phyloP scores from a whole-genome alignment of 1,140 invertebrate species.

The Drosophila pandora region DNA sequence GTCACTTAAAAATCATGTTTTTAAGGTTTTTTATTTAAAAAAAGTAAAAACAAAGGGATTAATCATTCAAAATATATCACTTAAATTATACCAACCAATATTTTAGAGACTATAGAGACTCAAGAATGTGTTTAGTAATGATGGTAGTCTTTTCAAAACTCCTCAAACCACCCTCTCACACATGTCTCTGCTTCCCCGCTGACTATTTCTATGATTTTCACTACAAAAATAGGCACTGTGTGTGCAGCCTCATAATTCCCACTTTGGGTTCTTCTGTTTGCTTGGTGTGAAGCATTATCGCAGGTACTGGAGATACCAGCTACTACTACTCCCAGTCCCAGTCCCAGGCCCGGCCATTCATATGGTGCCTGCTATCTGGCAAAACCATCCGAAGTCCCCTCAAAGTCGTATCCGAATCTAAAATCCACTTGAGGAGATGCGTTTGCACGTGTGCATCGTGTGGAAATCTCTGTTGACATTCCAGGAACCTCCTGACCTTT shows the following conservation, averaged over 20 bases:
- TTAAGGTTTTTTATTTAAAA: no score
- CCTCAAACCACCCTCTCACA: slow-evolving; percentile 14
- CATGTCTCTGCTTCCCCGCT: slow-evolving; percentile 12
- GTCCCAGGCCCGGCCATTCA: slow-evolving; percentile 8
- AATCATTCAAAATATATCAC: no score
- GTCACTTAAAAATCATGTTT: no score
- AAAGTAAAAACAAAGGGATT: no score
- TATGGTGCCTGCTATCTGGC: slow-evolving; percentile 8
- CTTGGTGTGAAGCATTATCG: slow-evolving; percentile 65
- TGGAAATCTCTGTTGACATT: slow-evolving; percentile 81
- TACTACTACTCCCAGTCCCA: slow-evolving; percentile 9
- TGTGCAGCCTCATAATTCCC: slow-evolving; percentile 42
- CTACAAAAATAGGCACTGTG: slow-evolving; percentile 2
- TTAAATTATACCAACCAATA: no score
- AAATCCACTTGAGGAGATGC: slow-evolving; percentile 58
- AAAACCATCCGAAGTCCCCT: slow-evolving; percentile 16
- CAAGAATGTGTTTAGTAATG: not conserved
- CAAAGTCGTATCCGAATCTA: not conserved
- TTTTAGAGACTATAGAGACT: not conserved
- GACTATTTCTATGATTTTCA: not conserved
- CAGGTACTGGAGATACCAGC: slow-evolving; percentile 41
- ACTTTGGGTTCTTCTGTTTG: slow-evolving; percentile 67
- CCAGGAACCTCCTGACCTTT: slow-evolving; percentile 67
- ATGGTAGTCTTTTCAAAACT: not conserved
- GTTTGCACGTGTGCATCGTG: slow-evolving; percentile 78